Conservation (phyloP, 2,888 invertebrate species). For the Xylocampa areola region DNA sequence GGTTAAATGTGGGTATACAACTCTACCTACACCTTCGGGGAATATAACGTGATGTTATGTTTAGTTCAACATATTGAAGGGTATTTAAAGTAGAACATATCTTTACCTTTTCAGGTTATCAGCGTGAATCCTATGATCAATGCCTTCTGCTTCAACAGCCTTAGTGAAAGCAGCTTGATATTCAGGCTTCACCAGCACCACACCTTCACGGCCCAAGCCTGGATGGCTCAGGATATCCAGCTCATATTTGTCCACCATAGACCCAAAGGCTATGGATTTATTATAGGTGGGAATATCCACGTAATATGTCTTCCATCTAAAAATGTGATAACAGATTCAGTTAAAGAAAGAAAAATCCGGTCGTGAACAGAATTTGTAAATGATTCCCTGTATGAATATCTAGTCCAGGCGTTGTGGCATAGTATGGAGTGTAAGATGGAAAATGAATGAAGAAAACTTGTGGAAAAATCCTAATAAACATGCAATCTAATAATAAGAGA, state of each 20-base stretch:
- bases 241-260: slow-evolving; percentile 61
- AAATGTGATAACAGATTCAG: too few species aligned
- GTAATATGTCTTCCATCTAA: slow-evolving; percentile 78
- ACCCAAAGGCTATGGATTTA: slow-evolving; percentile 67
- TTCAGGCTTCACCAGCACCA: slow-evolving; percentile 80
- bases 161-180: slow-evolving; percentile 70
- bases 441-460: too few species aligned
- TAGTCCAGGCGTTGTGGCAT: too few species aligned
- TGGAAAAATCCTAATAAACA: too few species aligned
- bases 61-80: too few species aligned
- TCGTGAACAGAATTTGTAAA: too few species aligned
- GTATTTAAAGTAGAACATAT: not conserved
- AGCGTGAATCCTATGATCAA: slow-evolving; percentile 78
- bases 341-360: too few species aligned
- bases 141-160: slow-evolving; percentile 69
- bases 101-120: slow-evolving; percentile 86
- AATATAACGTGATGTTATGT: too few species aligned
- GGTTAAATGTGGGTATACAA: too few species aligned
- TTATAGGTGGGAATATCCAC: slow-evolving; percentile 66
- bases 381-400: too few species aligned
- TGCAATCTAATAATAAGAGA: too few species aligned
- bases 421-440: too few species aligned
- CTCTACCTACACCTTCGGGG: not conserved
- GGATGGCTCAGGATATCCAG: slow-evolving; percentile 72
- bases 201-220: slow-evolving; percentile 70